phyloP scores from a whole-genome alignment of 1,140 invertebrate genomes.

The Drosophila funebris region DNA sequence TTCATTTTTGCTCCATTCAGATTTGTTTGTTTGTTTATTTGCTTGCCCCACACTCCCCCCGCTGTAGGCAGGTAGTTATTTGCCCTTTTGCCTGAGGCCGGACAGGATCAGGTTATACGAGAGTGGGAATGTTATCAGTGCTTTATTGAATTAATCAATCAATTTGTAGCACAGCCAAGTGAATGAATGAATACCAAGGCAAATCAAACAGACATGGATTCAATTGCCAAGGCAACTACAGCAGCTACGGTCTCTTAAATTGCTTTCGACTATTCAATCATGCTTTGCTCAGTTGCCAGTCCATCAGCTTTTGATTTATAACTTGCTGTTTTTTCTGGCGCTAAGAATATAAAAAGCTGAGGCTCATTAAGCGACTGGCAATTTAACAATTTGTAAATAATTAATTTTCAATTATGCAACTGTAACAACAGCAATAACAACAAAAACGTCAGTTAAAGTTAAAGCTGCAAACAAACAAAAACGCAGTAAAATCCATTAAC shows the following conservation, averaged over 20 bases:
- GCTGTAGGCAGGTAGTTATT: not conserved
- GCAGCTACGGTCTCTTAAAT: conserved; percentile 18
- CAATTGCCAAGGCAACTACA: conserved; percentile 17
- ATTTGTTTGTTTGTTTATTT: conserved; percentile 18
- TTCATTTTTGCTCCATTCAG: not conserved
- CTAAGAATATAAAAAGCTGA: not conserved
- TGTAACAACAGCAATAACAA: conserved; percentile 38
- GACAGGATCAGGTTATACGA: conserved; percentile 12
- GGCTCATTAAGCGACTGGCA: conserved; percentile 55
- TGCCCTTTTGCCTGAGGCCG: not conserved
- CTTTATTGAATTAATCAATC: conserved; percentile 78
- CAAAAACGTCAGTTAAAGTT: no score
- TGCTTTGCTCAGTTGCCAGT: not conserved
- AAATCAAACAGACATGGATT: conserved; percentile 35
- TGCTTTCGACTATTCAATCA: conserved; percentile 17
- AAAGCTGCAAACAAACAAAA: not conserved
- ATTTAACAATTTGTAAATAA: conserved; percentile 80
- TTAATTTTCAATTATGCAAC: conserved; percentile 81
- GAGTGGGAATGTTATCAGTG: conserved; percentile 34
- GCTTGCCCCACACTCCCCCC: not conserved
- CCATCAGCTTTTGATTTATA: conserved; percentile 56
- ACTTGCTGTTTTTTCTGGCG: not conserved
- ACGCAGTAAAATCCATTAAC: conserved; percentile 67
- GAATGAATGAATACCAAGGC: conserved; percentile 34
- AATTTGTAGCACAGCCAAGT: conserved; percentile 49